Evolutionary conservation across 2,113 vertebrate genomes (phyloP).

Genomic region (Glaucidium brasilianum): DNA sequence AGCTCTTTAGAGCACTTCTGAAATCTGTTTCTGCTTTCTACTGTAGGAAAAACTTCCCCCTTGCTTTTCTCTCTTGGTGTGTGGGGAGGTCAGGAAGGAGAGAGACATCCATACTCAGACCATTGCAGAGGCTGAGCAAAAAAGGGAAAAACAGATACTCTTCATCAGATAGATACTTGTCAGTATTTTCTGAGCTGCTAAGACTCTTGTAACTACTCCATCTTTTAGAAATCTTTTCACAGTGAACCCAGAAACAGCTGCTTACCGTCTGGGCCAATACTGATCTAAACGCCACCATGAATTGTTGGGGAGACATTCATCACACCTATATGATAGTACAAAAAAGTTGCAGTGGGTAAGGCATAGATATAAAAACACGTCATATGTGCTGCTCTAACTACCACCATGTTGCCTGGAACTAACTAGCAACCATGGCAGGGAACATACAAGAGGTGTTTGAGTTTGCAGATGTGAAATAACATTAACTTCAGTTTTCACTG

Average conservation of each 20-base stretch:
- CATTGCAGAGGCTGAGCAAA: background rate
- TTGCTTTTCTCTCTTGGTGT: background rate
- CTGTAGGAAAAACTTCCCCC: background rate
- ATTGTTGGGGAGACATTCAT: background rate
- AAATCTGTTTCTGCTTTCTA: background rate
- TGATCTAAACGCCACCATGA: background rate
- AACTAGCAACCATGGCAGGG: background rate
- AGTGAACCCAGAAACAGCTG: background rate
- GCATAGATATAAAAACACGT: background rate
- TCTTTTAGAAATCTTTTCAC: background rate
- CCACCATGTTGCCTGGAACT: accelerated
- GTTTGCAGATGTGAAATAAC: background rate
- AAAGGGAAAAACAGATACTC: background rate
- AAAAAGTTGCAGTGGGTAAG: background rate
- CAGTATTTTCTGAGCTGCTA: background rate
- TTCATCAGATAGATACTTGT: background rate
- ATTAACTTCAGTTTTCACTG: background rate
- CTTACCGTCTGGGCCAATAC: background rate
- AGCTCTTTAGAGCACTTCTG: background rate
- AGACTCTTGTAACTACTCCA: background rate
- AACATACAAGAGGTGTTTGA: background rate
- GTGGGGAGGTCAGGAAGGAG: accelerated
- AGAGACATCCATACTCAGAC: background rate
- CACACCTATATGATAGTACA: background rate
- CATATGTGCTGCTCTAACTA: background rate